Evolutionary conservation across 1,140 invertebrate species (phyloP), one percentile per base, ranked within the genome.

Genomic region (Listronotus oregonensis): DNA sequence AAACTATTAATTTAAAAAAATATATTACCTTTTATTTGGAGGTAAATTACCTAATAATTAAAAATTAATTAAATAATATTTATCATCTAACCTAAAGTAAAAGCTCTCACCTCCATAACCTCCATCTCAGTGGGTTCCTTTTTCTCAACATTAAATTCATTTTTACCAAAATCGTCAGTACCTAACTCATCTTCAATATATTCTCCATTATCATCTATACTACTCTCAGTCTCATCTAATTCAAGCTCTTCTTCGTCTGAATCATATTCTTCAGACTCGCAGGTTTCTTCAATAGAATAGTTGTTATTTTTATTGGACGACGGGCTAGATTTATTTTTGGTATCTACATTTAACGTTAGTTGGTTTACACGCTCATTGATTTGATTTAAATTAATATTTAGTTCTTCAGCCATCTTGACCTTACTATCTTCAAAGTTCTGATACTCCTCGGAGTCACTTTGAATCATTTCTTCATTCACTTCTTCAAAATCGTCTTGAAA

Each of bases 401-500:
- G 43, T 50, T 72, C 56, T 47, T 67, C 47, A 52, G 63, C 64
- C 8, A 68, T 47, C 42, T 66, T 62, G 2, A 42, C 37, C 14
- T 71, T 72, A 27, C 61, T 62, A 15, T 70, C 62, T 14, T 73
- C 72, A 52, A 72, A 73, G 10, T 73, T 59, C 34, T 73, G 57
- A 47, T 71, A 74, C 9, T 72, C 68, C 47, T 73, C 71, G 0
- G 69, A 66, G 17, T 69, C 62, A 0, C 66, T 67, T 55, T 73
- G 66, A 12, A 70, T 59, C 27, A 76, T 55, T 12, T 71, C 66
- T 27, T 72, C 66, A 37, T 69, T 62, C 15, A 73, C 78, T 50
- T 82, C 79, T 67, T 81, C 78, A 18, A 74, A 73, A 64, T 79
- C 80, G n/a, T 81, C 81, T 18, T 78, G 76, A 66, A 75, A 74